Base-by-base conservation (phyloP, 2,113 vertebrate species). In the Acrocephalus kingi region DNA sequence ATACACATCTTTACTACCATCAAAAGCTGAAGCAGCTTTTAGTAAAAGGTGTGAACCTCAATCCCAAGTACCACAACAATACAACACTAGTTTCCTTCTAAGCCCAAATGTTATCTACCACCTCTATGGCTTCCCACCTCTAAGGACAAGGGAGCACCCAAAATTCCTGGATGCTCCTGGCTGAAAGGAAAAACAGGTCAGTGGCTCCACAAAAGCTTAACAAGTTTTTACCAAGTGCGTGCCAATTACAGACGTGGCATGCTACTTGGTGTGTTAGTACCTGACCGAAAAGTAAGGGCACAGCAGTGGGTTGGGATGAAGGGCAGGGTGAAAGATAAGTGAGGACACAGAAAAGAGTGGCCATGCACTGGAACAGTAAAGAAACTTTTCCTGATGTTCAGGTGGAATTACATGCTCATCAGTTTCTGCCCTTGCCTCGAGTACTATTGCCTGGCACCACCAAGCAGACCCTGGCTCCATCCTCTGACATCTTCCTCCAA, bases 21-120 rank as follows among this genome's bases (percentile, higher is more conserved):
- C 3, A 87, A 31, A n/a, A 30, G 3, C 6, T 15, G 1, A 43
- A 74, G 1, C 14, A 73, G 9, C 13, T 41, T 64, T 31, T 7
- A 8, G 3, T 2, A 6, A 7, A 58, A n/a, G 0, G 17, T 1
- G 6, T 0, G 0, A 1, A 15, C 15, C 7, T n/a, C 9, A 19
- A 24, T 2, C 6, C 13, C 13, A 84, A 52, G 1, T 7, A 13
- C 7, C 15, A 0, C 4, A 52, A 4, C 2, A 55, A 13, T 0
- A 5, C 2, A 23, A 28, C 0, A 2, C 0, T 16, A 30, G 0
- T 3, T 41, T 17, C 31, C 13, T 9, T 8, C 25, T 7, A 48
- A n/a, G 1, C 4, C 4, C 17, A 5, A 3, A 33, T 2, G 0
- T 3, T 18, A 30, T 8, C 4, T 10, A 22, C 7, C 5, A 6